Percentiles rank a stretch among this genome's conserved stretches.
Conservation (phyloP, 35 echinoderm and acorn worm genomes). For the Holothuria glaberrima region DNA sequence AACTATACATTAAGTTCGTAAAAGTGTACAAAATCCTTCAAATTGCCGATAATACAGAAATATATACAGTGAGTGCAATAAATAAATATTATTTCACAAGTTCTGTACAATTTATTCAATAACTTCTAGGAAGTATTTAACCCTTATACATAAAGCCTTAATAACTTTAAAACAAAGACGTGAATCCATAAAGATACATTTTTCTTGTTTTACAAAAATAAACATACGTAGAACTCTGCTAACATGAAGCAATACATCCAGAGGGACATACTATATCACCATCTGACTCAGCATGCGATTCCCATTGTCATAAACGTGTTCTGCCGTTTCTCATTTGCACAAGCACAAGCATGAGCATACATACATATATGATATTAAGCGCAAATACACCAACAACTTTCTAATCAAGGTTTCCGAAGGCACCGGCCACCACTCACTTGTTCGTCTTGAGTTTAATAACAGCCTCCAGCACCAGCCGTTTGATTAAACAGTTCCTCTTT, state of each 20-base stretch:
- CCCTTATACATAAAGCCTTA: slow-evolving; percentile 42
- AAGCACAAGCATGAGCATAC: no score
- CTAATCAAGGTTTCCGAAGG: slow-evolving; percentile 32
- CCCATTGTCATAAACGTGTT: no score
- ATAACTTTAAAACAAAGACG: slow-evolving; percentile 34
- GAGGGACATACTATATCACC: background rate
- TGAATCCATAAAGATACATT: slow-evolving; percentile 49
- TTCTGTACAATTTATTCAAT: slow-evolving; percentile 43
- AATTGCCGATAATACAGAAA: slow-evolving; percentile 32
- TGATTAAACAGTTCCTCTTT: slow-evolving; percentile 43
- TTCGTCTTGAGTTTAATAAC: background rate
- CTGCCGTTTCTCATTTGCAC: no score
- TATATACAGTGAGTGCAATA: slow-evolving; percentile 50
- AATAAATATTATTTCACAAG: slow-evolving; percentile 54
- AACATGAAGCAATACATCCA: slow-evolving; percentile 30
- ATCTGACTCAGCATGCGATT: no score
- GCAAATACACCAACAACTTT: background rate
- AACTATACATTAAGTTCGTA: slow-evolving; percentile 37
- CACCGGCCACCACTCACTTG: slow-evolving; percentile 1
- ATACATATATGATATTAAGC: slow-evolving; percentile 37
- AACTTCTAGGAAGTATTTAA: slow-evolving; percentile 38
- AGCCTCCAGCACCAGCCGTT: slow-evolving; percentile 49
- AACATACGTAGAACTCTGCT: slow-evolving; percentile 44
- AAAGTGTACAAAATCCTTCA: slow-evolving; percentile 38
- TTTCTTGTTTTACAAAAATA: slow-evolving; percentile 53